Conservation (phyloP, 92 coral and sea anemone species). For the Galaxea fascicularis region DNA sequence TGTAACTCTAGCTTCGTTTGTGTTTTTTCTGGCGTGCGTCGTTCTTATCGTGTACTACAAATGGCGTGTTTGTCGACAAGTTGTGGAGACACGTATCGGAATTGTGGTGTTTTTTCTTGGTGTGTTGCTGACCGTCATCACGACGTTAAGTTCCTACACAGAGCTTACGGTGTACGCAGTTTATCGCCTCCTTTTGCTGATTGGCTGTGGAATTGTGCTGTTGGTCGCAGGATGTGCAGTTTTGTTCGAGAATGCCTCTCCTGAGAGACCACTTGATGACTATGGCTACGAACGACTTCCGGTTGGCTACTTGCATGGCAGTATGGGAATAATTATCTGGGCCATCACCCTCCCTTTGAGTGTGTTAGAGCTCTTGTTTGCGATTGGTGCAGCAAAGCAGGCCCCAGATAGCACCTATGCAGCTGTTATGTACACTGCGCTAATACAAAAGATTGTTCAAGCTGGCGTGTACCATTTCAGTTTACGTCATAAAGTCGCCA, state of each 20-base stretch:
- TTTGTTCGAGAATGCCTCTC: conserved; percentile 72
- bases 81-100: conserved; percentile 83
- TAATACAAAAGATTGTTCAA: conserved; percentile 78
- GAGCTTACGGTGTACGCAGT: conserved; percentile 63
- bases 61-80: conserved; percentile 59
- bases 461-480: conserved; percentile 83
- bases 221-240: conserved; percentile 59
- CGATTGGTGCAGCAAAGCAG: conserved; percentile 82
- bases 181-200: conserved; percentile 54
- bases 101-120: conserved; percentile 79
- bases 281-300: conserved; percentile 73
- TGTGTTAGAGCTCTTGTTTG: conserved; percentile 78
- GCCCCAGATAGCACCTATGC: conserved; percentile 64
- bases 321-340: conserved; percentile 84
- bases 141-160: conserved; percentile 71
- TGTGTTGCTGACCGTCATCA: conserved; percentile 74
- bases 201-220: conserved; percentile 54
- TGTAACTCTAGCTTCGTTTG: conserved; percentile 61
- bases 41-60: conserved; percentile 53
- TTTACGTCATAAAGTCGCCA: conserved; percentile 85
- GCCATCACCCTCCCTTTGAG: conserved; percentile 75
- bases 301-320: conserved; percentile 76
- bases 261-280: conserved; percentile 62
- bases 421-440: conserved; percentile 67
- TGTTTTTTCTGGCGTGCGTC: conserved; percentile 64